Evolutionary conservation across 2,797 vertebrate species (phyloP).

Genomic region (Pampus argenteus): DNA sequence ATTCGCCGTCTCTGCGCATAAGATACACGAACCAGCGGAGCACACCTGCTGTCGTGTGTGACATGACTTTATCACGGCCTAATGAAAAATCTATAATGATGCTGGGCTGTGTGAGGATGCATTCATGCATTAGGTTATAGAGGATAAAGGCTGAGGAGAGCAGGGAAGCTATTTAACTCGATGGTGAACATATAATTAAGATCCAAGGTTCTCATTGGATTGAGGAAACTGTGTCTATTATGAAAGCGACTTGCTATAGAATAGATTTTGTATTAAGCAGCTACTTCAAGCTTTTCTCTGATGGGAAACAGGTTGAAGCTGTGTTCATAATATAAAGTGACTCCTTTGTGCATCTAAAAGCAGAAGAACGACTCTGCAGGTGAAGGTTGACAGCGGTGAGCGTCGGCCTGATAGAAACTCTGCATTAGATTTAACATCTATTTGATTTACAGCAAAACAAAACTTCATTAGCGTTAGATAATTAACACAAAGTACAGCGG

Average conservation of each 20-base stretch:
- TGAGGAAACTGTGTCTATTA: background rate
- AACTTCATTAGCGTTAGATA: too few relatives aligned
- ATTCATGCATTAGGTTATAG: conserved; percentile 58
- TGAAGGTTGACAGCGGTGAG: background rate
- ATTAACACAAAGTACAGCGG: background rate
- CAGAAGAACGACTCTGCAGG: too few relatives aligned
- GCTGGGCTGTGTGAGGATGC: conserved; percentile 49
- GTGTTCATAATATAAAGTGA: conserved; percentile 1
- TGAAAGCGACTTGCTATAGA: conserved; percentile 2
- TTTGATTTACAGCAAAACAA: conserved; percentile 11
- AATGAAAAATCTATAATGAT: conserved; percentile 57
- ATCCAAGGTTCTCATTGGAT: conserved; percentile 9
- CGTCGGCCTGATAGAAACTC: conserved; percentile 4
- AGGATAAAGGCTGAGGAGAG: conserved; percentile 2
- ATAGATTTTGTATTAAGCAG: background rate
- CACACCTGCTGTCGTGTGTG: background rate
- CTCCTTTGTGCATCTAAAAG: background rate
- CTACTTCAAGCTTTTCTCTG: background rate
- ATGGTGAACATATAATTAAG: conserved; percentile 13
- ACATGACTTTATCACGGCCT: conserved; percentile 42
- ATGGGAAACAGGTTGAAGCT: background rate
- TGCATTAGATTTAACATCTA: background rate
- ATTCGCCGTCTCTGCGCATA: conserved; percentile 52
- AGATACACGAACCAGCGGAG: background rate
- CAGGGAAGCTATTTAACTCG: conserved; percentile 10